Conservation (phyloP, 2,797 vertebrate genomes). For the Pelodytes ibericus region DNA sequence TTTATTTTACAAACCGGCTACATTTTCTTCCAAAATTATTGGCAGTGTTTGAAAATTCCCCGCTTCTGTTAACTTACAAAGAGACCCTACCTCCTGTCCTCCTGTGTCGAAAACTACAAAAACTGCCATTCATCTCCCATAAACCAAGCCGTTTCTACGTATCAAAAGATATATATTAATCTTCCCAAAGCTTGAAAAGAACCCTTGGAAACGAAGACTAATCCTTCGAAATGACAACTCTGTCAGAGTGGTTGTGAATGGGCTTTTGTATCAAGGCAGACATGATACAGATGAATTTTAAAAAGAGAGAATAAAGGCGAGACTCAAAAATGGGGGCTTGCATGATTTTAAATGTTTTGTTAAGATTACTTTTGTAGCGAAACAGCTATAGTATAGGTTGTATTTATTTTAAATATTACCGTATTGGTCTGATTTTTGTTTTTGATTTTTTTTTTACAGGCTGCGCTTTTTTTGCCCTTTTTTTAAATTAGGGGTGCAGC, state of each 20-base stretch:
- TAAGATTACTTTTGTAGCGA: no score
- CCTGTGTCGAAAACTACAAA: conserved; percentile 17
- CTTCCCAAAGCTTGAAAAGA: conserved; percentile 40
- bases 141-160: conserved; percentile 22
- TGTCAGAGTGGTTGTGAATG: conserved; percentile 32
- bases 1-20: no score
- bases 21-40: no score
- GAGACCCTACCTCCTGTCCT: conserved; percentile 8
- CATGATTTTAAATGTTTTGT: no score
- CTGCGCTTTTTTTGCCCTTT: no score
- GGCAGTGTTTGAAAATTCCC: neutral
- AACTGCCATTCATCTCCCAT: conserved; percentile 38
- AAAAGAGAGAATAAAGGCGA: neutral
- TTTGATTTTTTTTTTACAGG: no score
- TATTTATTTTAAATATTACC: no score
- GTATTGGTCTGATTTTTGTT: no score
- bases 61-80: conserved; percentile 18
- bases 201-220: conserved; percentile 37
- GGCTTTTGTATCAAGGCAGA: conserved; percentile 27
- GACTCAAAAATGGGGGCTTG: neutral
- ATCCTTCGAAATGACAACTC: conserved; percentile 44
- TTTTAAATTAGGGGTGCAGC: no score
- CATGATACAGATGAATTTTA: conserved; percentile 31
- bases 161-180: conserved; percentile 49
- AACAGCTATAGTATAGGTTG: no score